phyloP scores from a whole-genome alignment of 2,888 invertebrate species.

The Deilephila elpenor region DNA sequence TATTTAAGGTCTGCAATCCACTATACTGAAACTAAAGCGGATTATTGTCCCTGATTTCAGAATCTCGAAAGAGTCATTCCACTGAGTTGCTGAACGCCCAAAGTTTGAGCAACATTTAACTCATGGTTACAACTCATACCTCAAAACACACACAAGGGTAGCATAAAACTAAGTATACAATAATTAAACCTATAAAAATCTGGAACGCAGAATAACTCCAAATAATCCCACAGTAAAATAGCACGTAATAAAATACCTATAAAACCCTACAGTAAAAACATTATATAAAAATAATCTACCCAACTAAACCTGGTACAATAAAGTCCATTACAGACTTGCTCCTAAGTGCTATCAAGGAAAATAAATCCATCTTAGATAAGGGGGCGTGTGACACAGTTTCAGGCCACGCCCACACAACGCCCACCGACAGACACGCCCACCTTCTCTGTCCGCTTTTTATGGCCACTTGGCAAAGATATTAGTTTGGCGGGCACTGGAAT shows the following conservation, averaged over 20 bases:
- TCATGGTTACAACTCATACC: too few species aligned
- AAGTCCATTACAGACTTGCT: constrained; percentile 50
- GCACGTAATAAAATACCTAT: background rate
- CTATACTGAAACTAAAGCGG: too few species aligned
- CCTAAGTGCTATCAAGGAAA: constrained; percentile 56
- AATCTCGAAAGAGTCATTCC: too few species aligned
- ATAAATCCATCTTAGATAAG: constrained; percentile 49
- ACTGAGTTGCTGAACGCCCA: too few species aligned
- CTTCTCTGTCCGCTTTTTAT: constrained; percentile 38
- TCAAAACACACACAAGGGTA: too few species aligned
- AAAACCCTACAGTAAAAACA: background rate
- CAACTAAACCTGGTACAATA: constrained; percentile 34
- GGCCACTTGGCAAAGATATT: constrained; percentile 33
- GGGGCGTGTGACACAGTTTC: constrained; percentile 67
- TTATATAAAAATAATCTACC: constrained; percentile 18
- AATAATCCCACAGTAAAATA: background rate
- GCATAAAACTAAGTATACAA: too few species aligned
- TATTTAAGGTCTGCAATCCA: too few species aligned
- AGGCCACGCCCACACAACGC: constrained; percentile 59
- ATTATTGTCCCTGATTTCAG: too few species aligned
- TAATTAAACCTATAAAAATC: too few species aligned
- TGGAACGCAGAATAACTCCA: background rate
- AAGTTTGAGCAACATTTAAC: too few species aligned
- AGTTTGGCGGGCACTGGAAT: constrained; percentile 39
- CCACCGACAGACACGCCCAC: constrained; percentile 56